phyloP scores from a whole-genome alignment of 92 coral and sea anemone species.

The Bergia puertoricense region DNA sequence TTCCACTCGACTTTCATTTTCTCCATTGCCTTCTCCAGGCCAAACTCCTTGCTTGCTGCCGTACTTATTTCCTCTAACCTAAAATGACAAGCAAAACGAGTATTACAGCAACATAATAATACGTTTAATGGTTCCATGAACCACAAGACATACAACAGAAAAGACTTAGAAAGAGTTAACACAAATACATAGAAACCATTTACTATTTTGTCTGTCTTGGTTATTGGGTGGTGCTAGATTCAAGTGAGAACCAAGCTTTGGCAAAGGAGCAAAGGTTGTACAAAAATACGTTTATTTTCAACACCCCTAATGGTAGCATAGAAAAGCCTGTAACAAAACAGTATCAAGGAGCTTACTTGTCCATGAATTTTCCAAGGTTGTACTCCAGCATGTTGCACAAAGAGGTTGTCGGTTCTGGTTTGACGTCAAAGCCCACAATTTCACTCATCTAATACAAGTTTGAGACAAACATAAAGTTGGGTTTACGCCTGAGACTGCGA shows the following conservation, averaged over 20 bases:
- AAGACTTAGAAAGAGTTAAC: neutral
- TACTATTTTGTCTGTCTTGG: too few relatives aligned
- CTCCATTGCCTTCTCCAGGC: slow-evolving; percentile 96
- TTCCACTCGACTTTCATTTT: slow-evolving; percentile 97
- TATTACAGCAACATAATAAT: neutral
- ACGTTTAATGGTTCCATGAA: neutral
- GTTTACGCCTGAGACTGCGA: neutral
- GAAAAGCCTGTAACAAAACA: neutral
- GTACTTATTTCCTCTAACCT: slow-evolving; percentile 97
- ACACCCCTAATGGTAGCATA: neutral
- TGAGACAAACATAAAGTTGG: neutral
- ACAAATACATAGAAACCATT: too few relatives aligned
- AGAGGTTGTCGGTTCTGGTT: slow-evolving; percentile 93
- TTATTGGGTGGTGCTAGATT: too few relatives aligned
- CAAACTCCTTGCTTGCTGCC: slow-evolving; percentile 96
- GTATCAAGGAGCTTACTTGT: slow-evolving; percentile 58
- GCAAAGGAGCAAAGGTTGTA: too few relatives aligned
- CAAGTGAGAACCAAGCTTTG: too few relatives aligned
- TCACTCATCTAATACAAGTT: slow-evolving; percentile 85
- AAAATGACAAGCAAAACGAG: neutral
- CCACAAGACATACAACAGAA: neutral
- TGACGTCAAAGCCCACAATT: slow-evolving; percentile 92
- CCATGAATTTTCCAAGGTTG: slow-evolving; percentile 85
- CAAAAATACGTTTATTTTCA: too few relatives aligned
- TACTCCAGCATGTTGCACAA: slow-evolving; percentile 97